Percentiles rank a stretch among this genome's conserved stretches.
These are phyloP conservation scores for Diadegma fenestrale DNA, from an alignment of 2,888 invertebrate genomes.

Conservation along the genomic window DNA sequence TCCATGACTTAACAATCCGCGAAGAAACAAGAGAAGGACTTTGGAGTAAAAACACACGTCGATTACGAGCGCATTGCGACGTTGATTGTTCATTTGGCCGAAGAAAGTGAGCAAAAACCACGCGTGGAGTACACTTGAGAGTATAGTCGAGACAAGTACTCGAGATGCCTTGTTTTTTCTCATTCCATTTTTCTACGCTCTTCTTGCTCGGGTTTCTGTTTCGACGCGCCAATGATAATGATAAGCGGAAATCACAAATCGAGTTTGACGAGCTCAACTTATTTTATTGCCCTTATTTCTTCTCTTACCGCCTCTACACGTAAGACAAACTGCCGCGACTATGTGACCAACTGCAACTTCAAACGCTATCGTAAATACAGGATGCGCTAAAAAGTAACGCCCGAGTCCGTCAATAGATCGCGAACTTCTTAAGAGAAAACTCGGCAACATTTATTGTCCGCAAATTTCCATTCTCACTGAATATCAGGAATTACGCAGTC, in stretches of 20 bases:
- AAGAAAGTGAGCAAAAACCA: constrained; percentile 56
- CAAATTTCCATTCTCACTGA: neutral
- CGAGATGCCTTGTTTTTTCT: constrained; percentile 28
- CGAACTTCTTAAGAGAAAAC: neutral
- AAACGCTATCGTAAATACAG: neutral
- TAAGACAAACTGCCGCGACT: constrained; percentile 32
- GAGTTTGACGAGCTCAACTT: constrained; percentile 66
- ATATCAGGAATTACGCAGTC: neutral
- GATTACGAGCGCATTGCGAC: constrained; percentile 38
- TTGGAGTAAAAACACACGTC: constrained; percentile 18
- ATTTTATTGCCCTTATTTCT: constrained; percentile 42
- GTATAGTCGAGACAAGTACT: constrained; percentile 28
- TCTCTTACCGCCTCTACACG: neutral
- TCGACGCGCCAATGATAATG: constrained; percentile 66
- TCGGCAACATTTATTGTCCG: neutral
- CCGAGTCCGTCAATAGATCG: neutral
- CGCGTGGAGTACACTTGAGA: neutral
- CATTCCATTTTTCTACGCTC: constrained; percentile 24
- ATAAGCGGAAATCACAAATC: constrained; percentile 69
- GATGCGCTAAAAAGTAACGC: neutral
- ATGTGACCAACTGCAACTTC: constrained; percentile 17
- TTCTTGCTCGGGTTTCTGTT: constrained; percentile 34
- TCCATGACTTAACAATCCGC: constrained; percentile 32
- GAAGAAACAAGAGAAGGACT: constrained; percentile 22
- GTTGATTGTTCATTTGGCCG: constrained; percentile 63